Base-by-base conservation (phyloP, 35 echinoderm and acorn worm genomes). In the Holothuria glaberrima region DNA sequence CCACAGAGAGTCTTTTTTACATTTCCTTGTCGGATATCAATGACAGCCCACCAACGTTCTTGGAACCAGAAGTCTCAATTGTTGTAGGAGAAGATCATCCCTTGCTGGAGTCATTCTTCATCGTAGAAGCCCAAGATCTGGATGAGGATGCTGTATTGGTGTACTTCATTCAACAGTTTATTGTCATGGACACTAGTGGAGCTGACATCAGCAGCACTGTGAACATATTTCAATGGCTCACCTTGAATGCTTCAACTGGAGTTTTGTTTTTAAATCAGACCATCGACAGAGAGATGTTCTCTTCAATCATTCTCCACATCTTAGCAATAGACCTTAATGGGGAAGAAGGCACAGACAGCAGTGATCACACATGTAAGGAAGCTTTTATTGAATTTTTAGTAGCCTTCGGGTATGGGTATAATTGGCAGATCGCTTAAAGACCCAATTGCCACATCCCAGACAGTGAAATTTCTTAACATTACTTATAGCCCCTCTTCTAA, bases 1-100 rank as follows among this genome's bases (percentile, higher is more conserved):
- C 88, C 52, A 71, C 66, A 17, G 80, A 85, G 31, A 79, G 72
- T 31, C 46, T 73, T 16, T 92, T 97, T 56, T 71, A 97, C 80
- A 63, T 97, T 60, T 20, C 85, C 12, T 66, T 97, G 12, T 30
- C 81, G 2, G 95, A 97, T 69, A 59, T 97, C 90, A 94, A 97
- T 62, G 92, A 94, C 81, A 92, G 77, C 57, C 86, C 87, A 6
- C 95, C 95, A 3, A 21, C 5, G 6, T 97, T 94, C 58, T 33
- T 48, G 27, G 79, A 82, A 48, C 26, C 79, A 26, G 52, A 86
- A 32, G 56, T 89, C 3, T 63, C 89, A 21, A 63, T 88, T 19
- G 69, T 88, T 3, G 31, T 91, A 31, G 59, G 38, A 28, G 95
- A 97, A 62, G 90, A 92, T 26, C 46, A 87, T 1, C 62, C 86